phyloP scores from a whole-genome alignment of 2,113 vertebrate species.

The Tamias sibiricus region DNA sequence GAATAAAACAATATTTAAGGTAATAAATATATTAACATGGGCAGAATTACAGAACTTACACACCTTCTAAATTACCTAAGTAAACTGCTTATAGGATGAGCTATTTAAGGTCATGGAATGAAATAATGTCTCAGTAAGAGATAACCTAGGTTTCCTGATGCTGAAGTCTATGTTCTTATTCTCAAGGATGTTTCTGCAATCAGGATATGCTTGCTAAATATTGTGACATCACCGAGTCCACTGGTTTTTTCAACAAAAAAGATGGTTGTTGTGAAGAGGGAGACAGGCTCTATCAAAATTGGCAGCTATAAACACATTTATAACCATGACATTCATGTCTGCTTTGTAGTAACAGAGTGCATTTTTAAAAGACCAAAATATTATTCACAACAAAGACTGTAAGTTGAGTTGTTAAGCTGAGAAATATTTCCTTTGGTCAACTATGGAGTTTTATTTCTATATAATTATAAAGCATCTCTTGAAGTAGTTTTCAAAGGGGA shows the following conservation, averaged over 20 bases:
- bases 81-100: background rate
- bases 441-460: background rate
- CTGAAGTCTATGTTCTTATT: background rate
- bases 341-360: accelerated
- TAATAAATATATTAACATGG: background rate
- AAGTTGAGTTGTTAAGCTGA: background rate
- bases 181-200: background rate
- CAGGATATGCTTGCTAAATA: background rate
- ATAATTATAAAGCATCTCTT: background rate
- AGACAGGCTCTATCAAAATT: background rate
- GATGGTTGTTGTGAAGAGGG: background rate
- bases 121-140: background rate
- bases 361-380: background rate
- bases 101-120: background rate
- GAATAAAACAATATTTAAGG: background rate
- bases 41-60: background rate
- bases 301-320: background rate
- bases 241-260: background rate
- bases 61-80: background rate
- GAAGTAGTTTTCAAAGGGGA: background rate
- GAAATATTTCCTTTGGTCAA: background rate
- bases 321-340: no score
- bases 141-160: background rate
- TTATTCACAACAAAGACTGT: background rate
- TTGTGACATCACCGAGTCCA: background rate